A percentile compares a stretch with the other conserved stretches of the same genome.
These are phyloP conservation scores for silkworm (Bombyx mori) DNA, from an alignment of 1,140 invertebrate species.

Conservation along the genomic window ASM3026992v2 NC_085121.1:14532001-14532500, in stretches of 20 bases:
- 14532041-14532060: slow-evolving; percentile 83
- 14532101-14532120: slow-evolving; percentile 92
- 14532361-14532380: no score
- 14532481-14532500: no score
- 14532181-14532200: slow-evolving; percentile 84
- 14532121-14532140: slow-evolving; percentile 96
- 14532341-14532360: no score
- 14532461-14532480: no score
- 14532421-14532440: no score
- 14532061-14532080: slow-evolving; percentile 84
- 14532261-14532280: not conserved
- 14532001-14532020: no score
- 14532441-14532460: no score
- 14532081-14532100: slow-evolving; percentile 91
- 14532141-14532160: slow-evolving; percentile 96
- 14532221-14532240: slow-evolving; percentile 65
- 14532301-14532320: no score
- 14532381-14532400: no score
- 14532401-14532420: no score
- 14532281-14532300: not conserved
- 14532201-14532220: slow-evolving; percentile 77
- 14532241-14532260: slow-evolving; percentile 64
- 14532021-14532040: no score
- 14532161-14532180: slow-evolving; percentile 87
- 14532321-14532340: no score